phyloP scores from a whole-genome alignment of 1,140 invertebrate species.

The Dolichoris vasculosae region DNA sequence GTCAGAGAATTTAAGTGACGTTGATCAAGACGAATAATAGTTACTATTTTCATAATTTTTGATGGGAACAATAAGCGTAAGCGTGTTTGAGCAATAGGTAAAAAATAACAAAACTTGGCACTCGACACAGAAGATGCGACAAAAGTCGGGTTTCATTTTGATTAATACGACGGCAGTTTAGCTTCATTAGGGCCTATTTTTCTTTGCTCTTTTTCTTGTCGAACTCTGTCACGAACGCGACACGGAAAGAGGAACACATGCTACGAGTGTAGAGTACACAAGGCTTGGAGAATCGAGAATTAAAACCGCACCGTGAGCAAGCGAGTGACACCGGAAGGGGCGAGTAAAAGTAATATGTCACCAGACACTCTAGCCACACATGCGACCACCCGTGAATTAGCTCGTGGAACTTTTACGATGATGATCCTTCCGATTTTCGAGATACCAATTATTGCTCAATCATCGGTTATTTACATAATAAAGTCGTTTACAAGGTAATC shows the following conservation, averaged over 20 bases:
- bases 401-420: neutral
- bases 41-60: neutral
- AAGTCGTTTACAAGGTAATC: conserved; percentile 12
- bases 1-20: no score
- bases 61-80: neutral
- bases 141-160: neutral
- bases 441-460: conserved; percentile 10
- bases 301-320: conserved; percentile 45
- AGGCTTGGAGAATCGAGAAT: conserved; percentile 37
- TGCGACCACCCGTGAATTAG: conserved; percentile 52
- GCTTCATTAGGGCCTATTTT: conserved; percentile 45
- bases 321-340: conserved; percentile 48
- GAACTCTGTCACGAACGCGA: neutral
- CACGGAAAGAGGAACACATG: conserved; percentile 36
- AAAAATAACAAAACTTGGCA: neutral
- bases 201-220: conserved; percentile 30
- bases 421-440: conserved; percentile 8
- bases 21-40: neutral
- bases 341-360: conserved; percentile 58
- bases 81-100: neutral
- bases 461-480: neutral
- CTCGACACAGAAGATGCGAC: neutral
- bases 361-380: conserved; percentile 52
- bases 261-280: neutral
- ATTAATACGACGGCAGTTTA: conserved; percentile 42